Evolutionary conservation across 2,113 vertebrate species (phyloP).

Genomic region (Erythrolamprus reginae): DNA sequence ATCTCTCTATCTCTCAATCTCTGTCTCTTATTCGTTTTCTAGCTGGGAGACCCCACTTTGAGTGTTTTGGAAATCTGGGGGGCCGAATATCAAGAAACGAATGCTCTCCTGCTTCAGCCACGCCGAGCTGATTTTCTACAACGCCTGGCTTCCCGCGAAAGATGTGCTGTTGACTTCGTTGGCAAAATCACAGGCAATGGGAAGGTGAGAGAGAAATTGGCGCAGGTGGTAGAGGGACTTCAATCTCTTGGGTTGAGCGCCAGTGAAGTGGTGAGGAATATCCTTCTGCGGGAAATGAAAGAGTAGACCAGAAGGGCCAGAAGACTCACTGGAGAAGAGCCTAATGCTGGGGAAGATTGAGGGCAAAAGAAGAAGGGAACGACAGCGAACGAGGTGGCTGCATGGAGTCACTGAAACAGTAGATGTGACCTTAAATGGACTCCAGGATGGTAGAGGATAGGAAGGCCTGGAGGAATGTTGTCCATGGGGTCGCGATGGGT

Average conservation of each 20-base stretch:
- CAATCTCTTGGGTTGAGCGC: fast-evolving
- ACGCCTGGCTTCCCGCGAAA: constrained; percentile 77
- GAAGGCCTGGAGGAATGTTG: no score
- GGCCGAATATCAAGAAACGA: constrained; percentile 91
- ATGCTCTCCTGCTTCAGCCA: constrained; percentile 78
- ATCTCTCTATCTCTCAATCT: not conserved
- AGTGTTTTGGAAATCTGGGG: constrained; percentile 91
- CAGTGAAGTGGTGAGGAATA: not conserved
- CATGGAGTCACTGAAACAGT: no score
- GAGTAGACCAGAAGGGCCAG: not conserved
- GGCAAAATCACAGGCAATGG: constrained; percentile 81
- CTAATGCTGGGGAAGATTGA: no score
- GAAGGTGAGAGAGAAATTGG: constrained; percentile 60
- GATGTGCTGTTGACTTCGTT: constrained; percentile 83
- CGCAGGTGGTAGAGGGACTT: no score
- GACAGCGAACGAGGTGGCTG: no score
- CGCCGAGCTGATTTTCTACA: constrained; percentile 67
- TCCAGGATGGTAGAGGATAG: no score
- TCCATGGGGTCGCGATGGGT: no score
- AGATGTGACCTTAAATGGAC: no score
- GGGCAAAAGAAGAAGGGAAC: no score
- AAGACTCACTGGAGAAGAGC: no score
- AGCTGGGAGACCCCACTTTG: constrained; percentile 89
- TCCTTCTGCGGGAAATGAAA: not conserved
- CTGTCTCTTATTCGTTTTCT: not conserved